Evolutionary conservation across 2,797 vertebrate genomes (phyloP), one percentile per base, ranked within the genome.

Genomic region (Limnodromus scolopaceus): DNA sequence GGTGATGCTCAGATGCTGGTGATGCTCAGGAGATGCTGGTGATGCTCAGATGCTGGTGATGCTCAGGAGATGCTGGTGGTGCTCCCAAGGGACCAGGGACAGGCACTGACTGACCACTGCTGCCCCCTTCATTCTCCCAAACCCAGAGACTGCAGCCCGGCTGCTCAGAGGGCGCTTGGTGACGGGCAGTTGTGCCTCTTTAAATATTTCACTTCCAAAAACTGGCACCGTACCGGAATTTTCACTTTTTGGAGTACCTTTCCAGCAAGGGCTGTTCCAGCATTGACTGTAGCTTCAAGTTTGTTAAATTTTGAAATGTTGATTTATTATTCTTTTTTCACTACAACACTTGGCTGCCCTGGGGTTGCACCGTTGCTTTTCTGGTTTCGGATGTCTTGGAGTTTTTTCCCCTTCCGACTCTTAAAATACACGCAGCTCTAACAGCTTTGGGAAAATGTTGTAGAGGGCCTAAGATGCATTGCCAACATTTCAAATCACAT

Each of bases 391-490:
- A 66, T 45, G 36, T 54, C 66, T 51, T 55, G 61, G 80, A 75
- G 45, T 2, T 55, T 43, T 68, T 87, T 79, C 75, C 80, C 72
- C 34, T 57, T 68, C 82, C 76, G 32, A 77, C 49, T 88, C 60
- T 75, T 78, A 58, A 87, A 81, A 65, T 55, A 25, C 72, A 80
- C 25, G 32, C 48, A 63, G 66, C 79, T 91, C 69, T 55, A 34
- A 4, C 13, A 79, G 63, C 54, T 70, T 92, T 55, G 49, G 70
- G 80, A 57, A 63, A 45, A 64, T 22, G 18, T 3, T 27, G 24
- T 27, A 10, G 79, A 83, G 81, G 92, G 91, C 89, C 91, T 93
- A 95, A 94, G 93, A 95, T 65, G 27, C 85, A 36, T 92, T 58
- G 48, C 61, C 41, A 61, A 30, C 4, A 0, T 74, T 84, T 82